Evolutionary conservation across 1,140 invertebrate species (phyloP).

Genomic region (Protaetia brevitarsis): DNA sequence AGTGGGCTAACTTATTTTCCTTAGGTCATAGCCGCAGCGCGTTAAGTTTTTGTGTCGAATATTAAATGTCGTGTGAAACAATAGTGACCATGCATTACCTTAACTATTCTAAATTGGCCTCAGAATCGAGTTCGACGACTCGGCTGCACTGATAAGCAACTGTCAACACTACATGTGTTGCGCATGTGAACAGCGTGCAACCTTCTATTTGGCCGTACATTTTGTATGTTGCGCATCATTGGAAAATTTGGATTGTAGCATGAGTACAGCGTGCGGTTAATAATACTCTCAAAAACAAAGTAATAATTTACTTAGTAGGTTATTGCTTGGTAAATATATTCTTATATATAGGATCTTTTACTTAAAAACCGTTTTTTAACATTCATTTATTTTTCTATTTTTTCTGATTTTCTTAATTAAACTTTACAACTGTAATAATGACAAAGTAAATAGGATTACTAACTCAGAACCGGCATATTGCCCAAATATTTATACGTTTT

Average conservation of each 20-base stretch:
- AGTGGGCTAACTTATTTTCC: no score
- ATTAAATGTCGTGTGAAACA: background rate
- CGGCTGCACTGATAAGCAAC: constrained; percentile 11
- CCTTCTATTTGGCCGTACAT: background rate
- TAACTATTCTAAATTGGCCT: constrained; percentile 17
- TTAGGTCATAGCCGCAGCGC: background rate
- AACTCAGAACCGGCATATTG: no score
- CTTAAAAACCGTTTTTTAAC: no score
- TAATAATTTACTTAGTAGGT: no score
- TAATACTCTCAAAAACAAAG: no score
- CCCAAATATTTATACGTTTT: no score
- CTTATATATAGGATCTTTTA: no score
- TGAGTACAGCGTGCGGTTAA: background rate
- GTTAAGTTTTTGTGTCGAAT: background rate
- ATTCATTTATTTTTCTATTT: no score
- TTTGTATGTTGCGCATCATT: background rate
- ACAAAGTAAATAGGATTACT: no score
- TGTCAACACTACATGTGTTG: constrained; percentile 17
- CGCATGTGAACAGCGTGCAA: background rate
- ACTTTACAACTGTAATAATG: no score
- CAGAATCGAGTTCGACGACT: constrained; percentile 9
- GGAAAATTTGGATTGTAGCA: background rate
- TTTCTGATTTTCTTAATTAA: no score
- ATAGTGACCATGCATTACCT: background rate
- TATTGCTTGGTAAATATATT: no score